These are phyloP conservation scores for Pipistrellus pygmaeus DNA, from an alignment of 2,797 vertebrate genomes.

Conservation along the genomic window DNA sequence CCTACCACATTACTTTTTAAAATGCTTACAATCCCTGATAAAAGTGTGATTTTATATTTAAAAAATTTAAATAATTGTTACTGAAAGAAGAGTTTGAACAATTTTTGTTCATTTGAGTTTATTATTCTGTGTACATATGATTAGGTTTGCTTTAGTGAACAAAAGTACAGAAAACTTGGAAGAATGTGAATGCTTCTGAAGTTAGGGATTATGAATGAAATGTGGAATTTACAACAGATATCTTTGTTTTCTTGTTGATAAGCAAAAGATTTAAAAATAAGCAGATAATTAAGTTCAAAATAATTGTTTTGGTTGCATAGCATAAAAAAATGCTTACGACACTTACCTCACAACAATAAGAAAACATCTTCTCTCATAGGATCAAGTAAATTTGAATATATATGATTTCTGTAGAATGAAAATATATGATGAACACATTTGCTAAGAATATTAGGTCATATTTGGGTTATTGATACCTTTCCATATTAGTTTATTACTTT, in stretches of 20 bases:
- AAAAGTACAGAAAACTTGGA: slow-evolving; percentile 22
- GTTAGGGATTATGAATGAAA: slow-evolving; percentile 42
- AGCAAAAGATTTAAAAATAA: slow-evolving; percentile 43
- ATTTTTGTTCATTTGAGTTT: slow-evolving; percentile 1
- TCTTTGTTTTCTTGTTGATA: neutral
- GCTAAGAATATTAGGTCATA: neutral
- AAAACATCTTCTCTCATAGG: neutral
- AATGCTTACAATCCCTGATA: neutral
- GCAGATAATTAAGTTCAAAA: neutral
- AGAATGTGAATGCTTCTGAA: slow-evolving; percentile 44
- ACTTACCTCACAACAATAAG: neutral
- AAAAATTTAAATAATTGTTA: slow-evolving; percentile 33
- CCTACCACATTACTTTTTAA: neutral
- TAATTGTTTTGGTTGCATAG: neutral
- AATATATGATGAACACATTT: neutral
- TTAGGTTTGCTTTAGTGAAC: slow-evolving; percentile 36
- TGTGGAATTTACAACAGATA: neutral
- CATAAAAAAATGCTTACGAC: neutral
- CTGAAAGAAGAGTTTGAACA: slow-evolving; percentile 15
- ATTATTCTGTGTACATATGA: slow-evolving; percentile 23
- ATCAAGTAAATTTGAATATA: neutral
- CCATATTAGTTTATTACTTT: slow-evolving; percentile 23
- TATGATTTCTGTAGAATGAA: neutral
- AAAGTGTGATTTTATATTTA: neutral
- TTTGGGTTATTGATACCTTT: slow-evolving; percentile 54